Base-by-base conservation (phyloP, 2,797 vertebrate genomes). In the Heterohyrax brucei region DNA sequence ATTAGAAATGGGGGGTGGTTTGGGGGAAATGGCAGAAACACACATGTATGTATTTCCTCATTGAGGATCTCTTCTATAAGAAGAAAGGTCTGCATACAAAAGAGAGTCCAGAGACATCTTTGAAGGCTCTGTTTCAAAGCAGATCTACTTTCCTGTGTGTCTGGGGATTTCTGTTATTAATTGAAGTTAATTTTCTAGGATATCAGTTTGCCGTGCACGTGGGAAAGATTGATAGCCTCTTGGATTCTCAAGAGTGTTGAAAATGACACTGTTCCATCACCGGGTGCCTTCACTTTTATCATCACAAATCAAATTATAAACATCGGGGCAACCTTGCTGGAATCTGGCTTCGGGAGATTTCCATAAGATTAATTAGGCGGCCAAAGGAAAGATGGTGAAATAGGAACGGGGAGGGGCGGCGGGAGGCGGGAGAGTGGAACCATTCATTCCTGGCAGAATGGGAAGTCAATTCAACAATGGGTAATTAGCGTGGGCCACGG, bases 181-280 rank as follows among this genome's bases (percentile, higher is more conserved):
- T 99, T 99, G 99, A 99, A 99, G 99, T 99, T 99, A 99, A 99
- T 99, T 99, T 99, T 99, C 99, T 99, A 99, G 99, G 99, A 99
- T 99, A 99, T 99, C 99, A 99, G 99, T 99, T 99, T 99, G 99
- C 99, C 97, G 98, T 99, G 99, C 99, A 99, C 99, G 99, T 99
- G 99, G 99, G 99, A 99, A 99, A 99, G 99, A 99, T 99, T 99
- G 99, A 99, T 99, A 99, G 99, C 99, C 99, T 99, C 99, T 99
- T 98, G 98, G 98, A 98, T 98, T 99, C 99, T 99, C 99, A 99
- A 98, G 99, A 99, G 99, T 99, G 99, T 99, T 99, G 98, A 98
- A 99, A 99, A 99, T 99, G 99, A 99, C 99, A 99, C 99, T 99
- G 98, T 99, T 99, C 99, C 99, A 99, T 99, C 99, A 99, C 99